phyloP scores from a whole-genome alignment of 2,113 vertebrate species.

The Brienomyrus brachyistius region DNA sequence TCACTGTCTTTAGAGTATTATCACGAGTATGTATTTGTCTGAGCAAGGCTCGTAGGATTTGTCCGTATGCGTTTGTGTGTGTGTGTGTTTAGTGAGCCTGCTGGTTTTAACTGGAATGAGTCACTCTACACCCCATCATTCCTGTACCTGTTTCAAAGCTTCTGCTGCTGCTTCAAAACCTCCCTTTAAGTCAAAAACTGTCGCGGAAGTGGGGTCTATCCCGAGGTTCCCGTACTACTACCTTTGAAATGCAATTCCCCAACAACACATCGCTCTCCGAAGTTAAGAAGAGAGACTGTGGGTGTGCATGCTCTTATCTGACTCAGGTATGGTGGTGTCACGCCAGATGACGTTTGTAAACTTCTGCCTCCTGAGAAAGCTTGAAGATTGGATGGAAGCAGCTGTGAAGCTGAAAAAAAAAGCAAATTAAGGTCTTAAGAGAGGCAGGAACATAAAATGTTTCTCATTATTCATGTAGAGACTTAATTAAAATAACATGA shows the following conservation, averaged over 20 bases:
- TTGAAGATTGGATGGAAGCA: neutral
- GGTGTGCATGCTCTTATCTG: neutral
- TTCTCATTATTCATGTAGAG: neutral
- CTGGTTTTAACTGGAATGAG: neutral
- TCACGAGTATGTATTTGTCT: no score
- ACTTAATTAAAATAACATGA: slow-evolving; percentile 1
- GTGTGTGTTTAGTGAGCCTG: neutral
- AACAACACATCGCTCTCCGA: neutral
- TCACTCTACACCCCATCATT: neutral
- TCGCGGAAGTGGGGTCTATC: neutral
- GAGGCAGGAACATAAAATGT: neutral
- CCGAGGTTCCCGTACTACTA: neutral
- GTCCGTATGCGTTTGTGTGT: neutral
- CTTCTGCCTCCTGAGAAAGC: neutral
- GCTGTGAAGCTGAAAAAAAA: neutral
- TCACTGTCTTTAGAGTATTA: no score
- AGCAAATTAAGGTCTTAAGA: neutral
- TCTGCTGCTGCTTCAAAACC: neutral
- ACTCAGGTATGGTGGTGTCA: neutral
- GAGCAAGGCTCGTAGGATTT: no score
- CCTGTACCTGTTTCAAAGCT: neutral
- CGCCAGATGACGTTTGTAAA: neutral
- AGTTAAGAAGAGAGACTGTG: neutral
- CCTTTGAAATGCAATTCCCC: neutral
- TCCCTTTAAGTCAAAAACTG: neutral